Evolutionary conservation across 2,888 invertebrate species (phyloP).

Genomic region (Agrochola litura): DNA sequence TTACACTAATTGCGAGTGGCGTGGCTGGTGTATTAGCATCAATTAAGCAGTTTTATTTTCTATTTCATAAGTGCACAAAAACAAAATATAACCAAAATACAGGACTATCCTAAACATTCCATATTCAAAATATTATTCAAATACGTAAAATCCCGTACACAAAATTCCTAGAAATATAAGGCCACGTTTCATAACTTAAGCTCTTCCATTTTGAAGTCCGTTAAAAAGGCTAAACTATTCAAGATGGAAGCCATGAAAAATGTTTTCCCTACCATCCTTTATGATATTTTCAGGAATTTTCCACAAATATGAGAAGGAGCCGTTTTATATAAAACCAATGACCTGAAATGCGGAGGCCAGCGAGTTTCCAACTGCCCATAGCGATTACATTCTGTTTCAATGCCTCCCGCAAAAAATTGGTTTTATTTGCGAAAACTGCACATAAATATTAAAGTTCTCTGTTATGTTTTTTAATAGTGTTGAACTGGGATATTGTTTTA

Average conservation of each 20-base stretch:
- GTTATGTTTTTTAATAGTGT: conserved; percentile 56
- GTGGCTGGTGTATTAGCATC: not conserved
- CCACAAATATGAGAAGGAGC: conserved; percentile 69
- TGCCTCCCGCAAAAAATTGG: conserved; percentile 69
- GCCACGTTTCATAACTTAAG: not conserved
- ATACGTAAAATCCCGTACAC: conserved; percentile 6
- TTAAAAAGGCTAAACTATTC: conserved; percentile 40
- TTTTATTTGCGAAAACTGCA: conserved; percentile 62
- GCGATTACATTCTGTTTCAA: conserved; percentile 74
- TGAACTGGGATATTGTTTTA: conserved; percentile 57
- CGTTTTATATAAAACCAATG: conserved; percentile 76
- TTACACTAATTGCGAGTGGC: not conserved
- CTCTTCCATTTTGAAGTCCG: conserved; percentile 25
- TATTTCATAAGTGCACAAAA: not conserved
- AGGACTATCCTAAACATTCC: not conserved
- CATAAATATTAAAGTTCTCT: conserved; percentile 57
- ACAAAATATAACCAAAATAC: not conserved
- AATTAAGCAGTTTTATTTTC: not conserved
- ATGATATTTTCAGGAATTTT: conserved; percentile 62
- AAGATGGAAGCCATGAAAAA: conserved; percentile 49
- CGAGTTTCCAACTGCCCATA: conserved; percentile 71
- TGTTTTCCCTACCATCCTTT: conserved; percentile 47
- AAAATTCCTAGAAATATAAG: conserved; percentile 7
- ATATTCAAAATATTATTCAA: not conserved
- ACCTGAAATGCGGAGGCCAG: conserved; percentile 74